These are phyloP conservation scores for Achlya flavicornis DNA, from an alignment of 2,888 invertebrate species.

Conservation along the genomic window DNA sequence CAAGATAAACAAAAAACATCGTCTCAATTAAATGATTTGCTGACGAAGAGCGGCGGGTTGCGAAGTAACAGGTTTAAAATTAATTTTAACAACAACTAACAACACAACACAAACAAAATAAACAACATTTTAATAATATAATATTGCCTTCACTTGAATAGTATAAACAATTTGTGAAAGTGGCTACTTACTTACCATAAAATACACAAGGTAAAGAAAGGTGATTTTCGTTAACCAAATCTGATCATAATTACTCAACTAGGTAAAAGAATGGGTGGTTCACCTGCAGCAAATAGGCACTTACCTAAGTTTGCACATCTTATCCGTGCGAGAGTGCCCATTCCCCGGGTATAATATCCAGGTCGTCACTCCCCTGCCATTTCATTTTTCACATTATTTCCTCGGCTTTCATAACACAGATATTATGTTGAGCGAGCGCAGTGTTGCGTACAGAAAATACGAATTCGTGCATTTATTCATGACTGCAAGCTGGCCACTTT, in stretches of 20 bases:
- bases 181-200: neutral
- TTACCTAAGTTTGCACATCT: slow-evolving; percentile 30
- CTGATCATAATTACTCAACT: neutral
- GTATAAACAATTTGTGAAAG: neutral
- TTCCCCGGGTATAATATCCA: slow-evolving; percentile 39
- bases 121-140: neutral
- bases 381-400: slow-evolving; percentile 57
- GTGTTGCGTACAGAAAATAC: slow-evolving; percentile 51
- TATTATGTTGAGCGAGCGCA: slow-evolving; percentile 45
- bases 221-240: neutral
- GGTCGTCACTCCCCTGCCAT: slow-evolving; percentile 46
- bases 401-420: slow-evolving; percentile 52
- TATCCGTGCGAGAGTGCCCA: slow-evolving; percentile 22
- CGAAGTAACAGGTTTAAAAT: neutral
- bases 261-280: slow-evolving; percentile 24
- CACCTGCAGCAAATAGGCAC: slow-evolving; percentile 38
- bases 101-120: no score
- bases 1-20: slow-evolving; percentile 20
- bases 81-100: no score
- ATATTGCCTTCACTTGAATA: neutral
- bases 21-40: slow-evolving; percentile 20
- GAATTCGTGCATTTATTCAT: slow-evolving; percentile 59
- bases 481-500: slow-evolving; percentile 51
- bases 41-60: slow-evolving; percentile 7
- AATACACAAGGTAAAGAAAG: neutral